These are phyloP conservation scores for Yponomeuta malinellus DNA, from an alignment of 2,888 invertebrate genomes.

Conservation along the genomic window DNA sequence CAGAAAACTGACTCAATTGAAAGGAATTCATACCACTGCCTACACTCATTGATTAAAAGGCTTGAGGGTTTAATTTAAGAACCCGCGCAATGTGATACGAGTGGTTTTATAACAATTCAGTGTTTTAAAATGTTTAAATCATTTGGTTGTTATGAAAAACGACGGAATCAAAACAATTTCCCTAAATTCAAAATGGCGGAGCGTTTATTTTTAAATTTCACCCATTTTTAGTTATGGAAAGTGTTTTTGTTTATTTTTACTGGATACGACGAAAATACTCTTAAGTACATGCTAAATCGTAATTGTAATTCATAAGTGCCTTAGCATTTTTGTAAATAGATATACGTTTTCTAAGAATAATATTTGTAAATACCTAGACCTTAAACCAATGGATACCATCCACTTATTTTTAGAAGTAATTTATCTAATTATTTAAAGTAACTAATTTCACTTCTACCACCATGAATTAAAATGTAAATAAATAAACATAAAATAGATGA, in stretches of 20 bases:
- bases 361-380: slow-evolving; percentile 21
- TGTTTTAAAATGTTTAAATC: background rate
- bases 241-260: background rate
- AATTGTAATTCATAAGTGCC: slow-evolving; percentile 42
- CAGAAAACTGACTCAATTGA: too few species aligned
- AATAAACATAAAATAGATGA: slow-evolving; percentile 2
- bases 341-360: slow-evolving; percentile 19
- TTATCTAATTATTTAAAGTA: background rate
- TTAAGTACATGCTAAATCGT: background rate
- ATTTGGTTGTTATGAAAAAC: background rate
- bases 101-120: background rate
- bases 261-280: background rate
- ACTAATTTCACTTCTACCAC: slow-evolving; percentile 19
- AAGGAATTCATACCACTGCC: background rate
- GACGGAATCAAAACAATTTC: background rate
- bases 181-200: background rate
- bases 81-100: background rate
- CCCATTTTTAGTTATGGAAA: background rate
- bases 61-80: background rate
- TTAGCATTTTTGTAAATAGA: slow-evolving; percentile 25
- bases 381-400: slow-evolving; percentile 33
- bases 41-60: background rate
- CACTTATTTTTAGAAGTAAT: slow-evolving; percentile 6
- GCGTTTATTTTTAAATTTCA: background rate
- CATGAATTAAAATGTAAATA: slow-evolving; percentile 19